phyloP scores from a whole-genome alignment of 2,797 vertebrate species.

The Crenuchus spilurus region DNA sequence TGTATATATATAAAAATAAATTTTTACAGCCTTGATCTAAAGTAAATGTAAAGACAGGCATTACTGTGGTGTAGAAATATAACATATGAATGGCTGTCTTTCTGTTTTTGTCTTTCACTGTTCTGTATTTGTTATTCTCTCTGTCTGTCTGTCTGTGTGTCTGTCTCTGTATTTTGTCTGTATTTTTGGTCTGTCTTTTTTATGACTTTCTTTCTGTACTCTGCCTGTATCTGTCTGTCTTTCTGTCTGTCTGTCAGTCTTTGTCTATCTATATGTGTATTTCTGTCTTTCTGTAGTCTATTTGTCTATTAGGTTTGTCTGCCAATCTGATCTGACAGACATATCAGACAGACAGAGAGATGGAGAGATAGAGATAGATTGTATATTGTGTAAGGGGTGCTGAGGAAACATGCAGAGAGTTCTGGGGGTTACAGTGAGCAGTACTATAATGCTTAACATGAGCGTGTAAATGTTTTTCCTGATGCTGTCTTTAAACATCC shows the following conservation, averaged over 20 bases:
- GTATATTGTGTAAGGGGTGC: background rate
- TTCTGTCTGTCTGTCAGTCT: background rate
- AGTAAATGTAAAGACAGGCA: too few species aligned
- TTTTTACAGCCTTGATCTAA: too few species aligned
- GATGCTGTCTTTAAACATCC: background rate
- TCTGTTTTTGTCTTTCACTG: too few species aligned
- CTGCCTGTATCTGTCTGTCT: background rate
- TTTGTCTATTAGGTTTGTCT: background rate
- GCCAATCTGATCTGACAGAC: too few species aligned
- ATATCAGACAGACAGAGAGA: background rate
- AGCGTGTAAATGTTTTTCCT: slow-evolving; percentile 14
- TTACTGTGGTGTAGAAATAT: too few species aligned
- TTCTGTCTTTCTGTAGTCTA: background rate
- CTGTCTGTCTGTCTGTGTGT: background rate
- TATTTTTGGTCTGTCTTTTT: too few species aligned
- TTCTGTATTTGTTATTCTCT: background rate
- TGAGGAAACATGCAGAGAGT: background rate
- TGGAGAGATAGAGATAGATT: background rate
- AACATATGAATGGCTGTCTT: too few species aligned
- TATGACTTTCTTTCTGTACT: too few species aligned
- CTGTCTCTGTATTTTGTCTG: too few species aligned
- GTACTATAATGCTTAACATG: slow-evolving; percentile 9
- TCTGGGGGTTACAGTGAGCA: background rate
- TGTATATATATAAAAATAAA: too few species aligned
- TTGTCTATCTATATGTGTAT: background rate